Conservation (phyloP, 2,797 vertebrate genomes). For the Psittacula derbiana region DNA sequence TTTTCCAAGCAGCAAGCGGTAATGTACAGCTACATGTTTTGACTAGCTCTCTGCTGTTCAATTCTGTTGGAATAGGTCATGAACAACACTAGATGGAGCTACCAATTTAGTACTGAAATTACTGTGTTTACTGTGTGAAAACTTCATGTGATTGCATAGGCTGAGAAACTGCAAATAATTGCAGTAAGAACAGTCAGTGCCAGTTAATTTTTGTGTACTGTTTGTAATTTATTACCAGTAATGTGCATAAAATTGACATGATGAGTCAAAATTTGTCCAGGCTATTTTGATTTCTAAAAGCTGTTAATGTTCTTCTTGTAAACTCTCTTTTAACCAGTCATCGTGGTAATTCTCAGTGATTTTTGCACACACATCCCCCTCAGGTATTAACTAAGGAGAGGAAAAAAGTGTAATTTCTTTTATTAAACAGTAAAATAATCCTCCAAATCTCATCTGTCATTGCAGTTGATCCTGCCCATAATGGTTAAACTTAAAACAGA, state of each 20-base stretch:
- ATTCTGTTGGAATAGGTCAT: neutral
- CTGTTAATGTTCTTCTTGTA: neutral
- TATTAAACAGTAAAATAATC: neutral
- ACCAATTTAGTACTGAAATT: neutral
- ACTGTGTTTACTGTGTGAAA: neutral
- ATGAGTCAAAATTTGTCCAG: neutral
- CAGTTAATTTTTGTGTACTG: fast-evolving
- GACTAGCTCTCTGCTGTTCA: neutral
- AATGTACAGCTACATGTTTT: fast-evolving
- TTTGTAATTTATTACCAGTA: neutral
- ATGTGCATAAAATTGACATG: neutral
- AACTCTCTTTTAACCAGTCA: neutral
- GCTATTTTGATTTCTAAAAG: neutral
- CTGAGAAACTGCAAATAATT: neutral
- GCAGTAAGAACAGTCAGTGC: neutral
- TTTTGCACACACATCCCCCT: neutral
- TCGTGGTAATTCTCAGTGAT: neutral
- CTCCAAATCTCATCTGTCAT: neutral
- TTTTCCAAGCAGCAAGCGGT: neutral
- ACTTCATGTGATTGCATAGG: neutral
- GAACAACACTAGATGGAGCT: slow-evolving; percentile 51
- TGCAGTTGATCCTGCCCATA: neutral
- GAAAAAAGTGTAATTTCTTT: neutral
- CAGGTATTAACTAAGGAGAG: neutral
- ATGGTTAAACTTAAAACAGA: neutral